These are phyloP conservation scores for Gerris lacustris DNA, from an alignment of 2,888 invertebrate species.

Conservation along the genomic window DNA sequence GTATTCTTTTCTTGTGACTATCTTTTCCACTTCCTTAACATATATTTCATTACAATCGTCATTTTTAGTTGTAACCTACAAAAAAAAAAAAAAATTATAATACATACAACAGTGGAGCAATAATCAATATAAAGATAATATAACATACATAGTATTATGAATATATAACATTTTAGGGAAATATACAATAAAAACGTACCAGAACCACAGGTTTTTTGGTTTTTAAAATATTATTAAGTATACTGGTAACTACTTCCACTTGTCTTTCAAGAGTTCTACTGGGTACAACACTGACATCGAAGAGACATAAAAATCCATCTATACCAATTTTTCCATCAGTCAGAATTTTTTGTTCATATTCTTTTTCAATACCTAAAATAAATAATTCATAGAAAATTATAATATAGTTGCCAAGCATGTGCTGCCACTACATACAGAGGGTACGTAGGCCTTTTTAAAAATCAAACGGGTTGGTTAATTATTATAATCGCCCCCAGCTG, in stretches of 20 bases:
- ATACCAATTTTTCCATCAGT: conserved; percentile 85
- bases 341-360: conserved; percentile 84
- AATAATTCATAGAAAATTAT: not conserved
- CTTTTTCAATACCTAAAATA: conserved; percentile 72
- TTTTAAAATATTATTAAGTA: conserved; percentile 74
- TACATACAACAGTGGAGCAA: not conserved
- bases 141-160: no score
- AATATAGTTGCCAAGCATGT: no score
- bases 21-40: conserved; percentile 74
- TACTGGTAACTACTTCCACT: conserved; percentile 71
- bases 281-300: conserved; percentile 89
- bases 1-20: conserved; percentile 82
- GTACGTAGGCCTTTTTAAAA: no score
- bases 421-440: no score
- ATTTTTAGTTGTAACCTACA: conserved; percentile 89
- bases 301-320: conserved; percentile 90
- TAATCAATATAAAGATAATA: no score
- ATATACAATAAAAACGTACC: conserved; percentile 38
- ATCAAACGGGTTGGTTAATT: no score
- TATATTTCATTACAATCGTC: conserved; percentile 83
- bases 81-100: conserved; percentile 33
- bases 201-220: conserved; percentile 90
- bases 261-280: conserved; percentile 84
- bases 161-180: no score
- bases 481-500: no score